Evolutionary conservation across 2,113 vertebrate species (phyloP).

Genomic region (Toxostoma redivivum): DNA sequence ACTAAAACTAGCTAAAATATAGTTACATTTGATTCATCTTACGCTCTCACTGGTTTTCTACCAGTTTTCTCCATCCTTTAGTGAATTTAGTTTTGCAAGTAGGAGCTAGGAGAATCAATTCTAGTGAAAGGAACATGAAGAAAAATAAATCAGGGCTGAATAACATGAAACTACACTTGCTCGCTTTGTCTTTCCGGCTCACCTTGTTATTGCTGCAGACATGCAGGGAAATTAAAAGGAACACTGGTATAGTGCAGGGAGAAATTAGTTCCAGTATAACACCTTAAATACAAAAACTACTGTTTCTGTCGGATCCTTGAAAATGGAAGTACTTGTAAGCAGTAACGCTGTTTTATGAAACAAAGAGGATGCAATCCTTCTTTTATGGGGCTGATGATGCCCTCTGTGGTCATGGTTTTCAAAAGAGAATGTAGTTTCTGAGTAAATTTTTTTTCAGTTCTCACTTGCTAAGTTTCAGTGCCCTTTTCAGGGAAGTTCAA

Average conservation of each 20-base stretch:
- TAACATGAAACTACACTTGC: not conserved
- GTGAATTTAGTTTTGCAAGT: not conserved
- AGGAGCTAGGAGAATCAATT: not conserved
- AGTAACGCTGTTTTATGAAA: not conserved
- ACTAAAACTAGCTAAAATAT: not conserved
- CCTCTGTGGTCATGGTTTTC: not conserved
- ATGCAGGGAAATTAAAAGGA: not conserved
- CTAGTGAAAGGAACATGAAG: not conserved
- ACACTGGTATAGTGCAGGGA: not conserved
- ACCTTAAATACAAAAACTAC: not conserved
- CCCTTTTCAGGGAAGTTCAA: not conserved
- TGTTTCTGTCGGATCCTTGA: not conserved
- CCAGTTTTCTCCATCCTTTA: not conserved
- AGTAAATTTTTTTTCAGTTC: not conserved
- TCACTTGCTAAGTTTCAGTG: not conserved
- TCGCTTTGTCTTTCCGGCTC: not conserved
- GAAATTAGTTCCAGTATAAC: not conserved
- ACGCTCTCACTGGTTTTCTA: not conserved
- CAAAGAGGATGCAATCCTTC: not conserved
- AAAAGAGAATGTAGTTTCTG: not conserved
- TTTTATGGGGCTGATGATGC: not conserved
- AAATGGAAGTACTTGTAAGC: not conserved
- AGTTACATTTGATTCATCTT: not conserved
- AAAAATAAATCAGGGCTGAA: not conserved
- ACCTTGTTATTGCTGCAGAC: not conserved